Conservation (phyloP, 2,888 invertebrate genomes). For the Hoplodrina blanda region DNA sequence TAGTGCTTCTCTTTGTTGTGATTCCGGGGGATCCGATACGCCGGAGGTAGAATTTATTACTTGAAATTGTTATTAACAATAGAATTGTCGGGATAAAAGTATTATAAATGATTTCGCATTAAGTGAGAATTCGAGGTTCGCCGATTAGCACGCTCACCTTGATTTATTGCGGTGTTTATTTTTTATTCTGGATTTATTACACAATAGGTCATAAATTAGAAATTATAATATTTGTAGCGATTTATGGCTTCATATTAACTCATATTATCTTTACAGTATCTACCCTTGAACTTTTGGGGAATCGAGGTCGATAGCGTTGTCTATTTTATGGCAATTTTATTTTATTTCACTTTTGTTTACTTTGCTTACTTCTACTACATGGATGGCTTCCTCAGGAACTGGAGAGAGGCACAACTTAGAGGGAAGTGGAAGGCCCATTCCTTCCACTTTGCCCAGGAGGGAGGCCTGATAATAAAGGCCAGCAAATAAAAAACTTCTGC, state of each 20-base stretch:
- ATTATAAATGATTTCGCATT: slow-evolving; percentile 70
- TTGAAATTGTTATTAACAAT: slow-evolving; percentile 68
- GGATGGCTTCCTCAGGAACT: too few species aligned
- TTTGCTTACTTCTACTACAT: too few species aligned
- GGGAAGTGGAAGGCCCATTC: too few species aligned
- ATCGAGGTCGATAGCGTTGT: neutral
- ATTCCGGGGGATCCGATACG: slow-evolving; percentile 80
- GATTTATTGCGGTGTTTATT: slow-evolving; percentile 61
- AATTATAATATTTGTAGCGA: slow-evolving; percentile 50
- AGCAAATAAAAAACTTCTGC: too few species aligned
- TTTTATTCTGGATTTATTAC: slow-evolving; percentile 52
- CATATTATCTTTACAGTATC: slow-evolving; percentile 35
- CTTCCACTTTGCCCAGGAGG: too few species aligned
- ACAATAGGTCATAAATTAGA: slow-evolving; percentile 49
- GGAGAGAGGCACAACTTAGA: too few species aligned
- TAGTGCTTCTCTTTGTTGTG: slow-evolving; percentile 82
- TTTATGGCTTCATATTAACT: slow-evolving; percentile 38
- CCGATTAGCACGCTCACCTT: slow-evolving; percentile 68
- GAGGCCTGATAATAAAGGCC: too few species aligned
- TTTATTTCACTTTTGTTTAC: neutral
- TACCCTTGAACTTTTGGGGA: slow-evolving; percentile 5
- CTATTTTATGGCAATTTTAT: neutral
- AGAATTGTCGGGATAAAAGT: slow-evolving; percentile 68
- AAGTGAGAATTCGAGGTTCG: slow-evolving; percentile 66
- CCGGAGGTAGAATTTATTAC: slow-evolving; percentile 79